Evolutionary conservation across 35 echinoderm and acorn worm species (phyloP).

Genomic region (Ophioderma brevispina): DNA sequence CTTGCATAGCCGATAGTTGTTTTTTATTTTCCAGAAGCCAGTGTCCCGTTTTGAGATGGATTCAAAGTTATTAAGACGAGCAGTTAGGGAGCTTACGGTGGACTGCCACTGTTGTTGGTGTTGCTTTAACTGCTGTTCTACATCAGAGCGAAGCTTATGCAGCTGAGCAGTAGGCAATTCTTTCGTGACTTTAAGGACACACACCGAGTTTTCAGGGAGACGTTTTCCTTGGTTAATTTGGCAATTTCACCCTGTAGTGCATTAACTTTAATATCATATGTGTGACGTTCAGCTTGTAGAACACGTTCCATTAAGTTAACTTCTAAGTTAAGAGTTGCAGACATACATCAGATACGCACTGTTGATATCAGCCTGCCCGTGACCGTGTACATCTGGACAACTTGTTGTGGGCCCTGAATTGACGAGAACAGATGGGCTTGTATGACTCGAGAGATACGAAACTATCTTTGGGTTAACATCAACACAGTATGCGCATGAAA

Average conservation of each 20-base stretch:
- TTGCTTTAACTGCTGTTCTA: background rate
- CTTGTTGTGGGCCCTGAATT: background rate
- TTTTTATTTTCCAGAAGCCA: background rate
- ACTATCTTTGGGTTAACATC: background rate
- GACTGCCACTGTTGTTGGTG: background rate
- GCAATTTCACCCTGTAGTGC: background rate
- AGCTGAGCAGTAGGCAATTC: background rate
- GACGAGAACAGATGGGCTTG: background rate
- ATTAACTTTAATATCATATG: background rate
- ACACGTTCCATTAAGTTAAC: background rate
- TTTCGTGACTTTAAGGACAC: background rate
- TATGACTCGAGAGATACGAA: background rate
- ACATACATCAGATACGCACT: background rate
- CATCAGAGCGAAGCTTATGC: background rate
- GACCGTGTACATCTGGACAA: background rate
- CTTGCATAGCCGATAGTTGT: background rate
- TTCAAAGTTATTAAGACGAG: background rate
- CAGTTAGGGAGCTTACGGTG: background rate
- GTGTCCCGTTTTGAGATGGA: background rate
- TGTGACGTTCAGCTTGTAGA: background rate
- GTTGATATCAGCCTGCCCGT: background rate
- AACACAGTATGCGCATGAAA: background rate
- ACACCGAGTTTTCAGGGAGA: background rate
- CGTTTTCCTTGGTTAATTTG: background rate
- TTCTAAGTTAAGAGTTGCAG: background rate